Evolutionary conservation across 2,888 invertebrate genomes (phyloP), one percentile per base, ranked within the genome.

Genomic region (Bibio marci): DNA sequence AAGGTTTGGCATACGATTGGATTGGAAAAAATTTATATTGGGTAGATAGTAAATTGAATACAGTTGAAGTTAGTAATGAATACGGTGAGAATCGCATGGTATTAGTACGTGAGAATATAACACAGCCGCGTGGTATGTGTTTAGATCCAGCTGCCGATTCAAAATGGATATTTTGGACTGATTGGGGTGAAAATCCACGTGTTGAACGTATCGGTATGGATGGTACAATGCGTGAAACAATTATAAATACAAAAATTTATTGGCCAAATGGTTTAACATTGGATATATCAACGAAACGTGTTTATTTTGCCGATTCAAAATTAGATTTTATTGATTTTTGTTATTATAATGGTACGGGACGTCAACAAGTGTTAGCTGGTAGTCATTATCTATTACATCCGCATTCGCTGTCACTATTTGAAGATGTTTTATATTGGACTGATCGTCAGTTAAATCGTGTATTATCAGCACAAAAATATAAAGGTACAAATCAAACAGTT

Each of bases 241-340:
- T 95, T 37, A 82, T 95, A 35, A 82, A 77, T 32, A 90, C 88
- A 0, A 94, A 94, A 57, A 88, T 98, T 44, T 95, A 90, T 63
- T 97, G 95, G 95, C 97, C 97, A 0, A 97, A 95, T 55, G 95
- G 95, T 1, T 64, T 98, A n/a, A 88, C 97, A 0, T 63, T 98
- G 3, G 98, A 98, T 55, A 83, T 88, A 15, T 82, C 95, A 0
- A 94, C 82, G 1, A 80, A 82, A 53, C 65, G 95, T 36, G 78
- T 98, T 0, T 98, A 98, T 62, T 98, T 97, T 56, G 94, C 94
- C 1, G 97, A 98, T 59, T 91, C 91, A 0, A 91, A 95, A 55
- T 63, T 98, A 27, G 97, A 97, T 57, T 97, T 88, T 54, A 97
- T 98, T 43, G 97, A 97, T 55, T 94, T 91, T 56, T 95, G 94